A percentile compares a stretch with the other conserved stretches of the same genome.
These are phyloP conservation scores for Laspeyria flexula DNA, from an alignment of 2,888 invertebrate species.

Conservation along the genomic window DNA sequence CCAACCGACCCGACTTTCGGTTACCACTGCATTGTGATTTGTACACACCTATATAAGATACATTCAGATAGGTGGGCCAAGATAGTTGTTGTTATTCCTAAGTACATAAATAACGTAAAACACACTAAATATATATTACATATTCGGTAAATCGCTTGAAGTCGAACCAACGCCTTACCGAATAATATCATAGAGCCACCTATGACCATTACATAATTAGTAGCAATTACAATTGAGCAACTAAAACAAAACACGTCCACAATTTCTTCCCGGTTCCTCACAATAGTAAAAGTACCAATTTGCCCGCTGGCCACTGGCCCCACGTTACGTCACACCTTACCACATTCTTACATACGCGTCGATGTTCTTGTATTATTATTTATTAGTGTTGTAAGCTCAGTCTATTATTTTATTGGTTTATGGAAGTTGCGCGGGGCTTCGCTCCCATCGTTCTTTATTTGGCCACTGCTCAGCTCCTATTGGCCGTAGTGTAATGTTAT, in stretches of 20 bases:
- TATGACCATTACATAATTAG: conserved; percentile 9
- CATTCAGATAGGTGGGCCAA: too few species aligned
- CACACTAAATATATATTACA: too few species aligned
- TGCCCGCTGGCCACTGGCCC: conserved; percentile 26
- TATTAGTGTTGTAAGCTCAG: conserved; percentile 25
- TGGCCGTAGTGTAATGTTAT: too few species aligned
- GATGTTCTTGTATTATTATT: conserved; percentile 17
- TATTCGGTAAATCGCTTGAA: not conserved
- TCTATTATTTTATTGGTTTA: conserved; percentile 33
- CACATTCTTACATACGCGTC: conserved; percentile 29
- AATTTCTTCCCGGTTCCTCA: conserved; percentile 38
- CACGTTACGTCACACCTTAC: conserved; percentile 27
- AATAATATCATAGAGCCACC: not conserved
- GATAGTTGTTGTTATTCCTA: too few species aligned
- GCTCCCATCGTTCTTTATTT: too few species aligned
- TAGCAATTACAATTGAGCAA: conserved; percentile 20
- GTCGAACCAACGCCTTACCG: not conserved
- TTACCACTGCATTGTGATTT: too few species aligned
- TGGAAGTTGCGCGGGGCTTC: too few species aligned
- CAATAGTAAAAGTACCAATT: conserved; percentile 29
- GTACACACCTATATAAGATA: too few species aligned
- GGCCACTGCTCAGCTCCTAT: too few species aligned
- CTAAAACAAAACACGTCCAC: conserved; percentile 24
- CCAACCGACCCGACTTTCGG: too few species aligned
- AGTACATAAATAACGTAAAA: too few species aligned